Base-by-base conservation (phyloP, 1,140 invertebrate species). In the Micrasema minimum region DNA sequence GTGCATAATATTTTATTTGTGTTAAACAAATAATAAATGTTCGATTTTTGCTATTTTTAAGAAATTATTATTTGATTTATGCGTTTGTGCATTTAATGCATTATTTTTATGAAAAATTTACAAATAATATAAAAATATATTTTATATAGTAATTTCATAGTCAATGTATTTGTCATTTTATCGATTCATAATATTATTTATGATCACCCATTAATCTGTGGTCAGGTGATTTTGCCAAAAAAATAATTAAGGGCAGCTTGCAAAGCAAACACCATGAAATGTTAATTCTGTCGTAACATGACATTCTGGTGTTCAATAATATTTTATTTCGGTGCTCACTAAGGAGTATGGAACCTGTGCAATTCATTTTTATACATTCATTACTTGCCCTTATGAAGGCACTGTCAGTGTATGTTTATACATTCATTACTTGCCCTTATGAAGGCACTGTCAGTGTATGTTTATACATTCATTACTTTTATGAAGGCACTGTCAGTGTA, bases 361-460 rank as follows among this genome's bases (percentile, higher is more conserved):
- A 69, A 69, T 69, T 48, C 26, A 48, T 69, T 59, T 69, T 46
- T 37, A 50, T 64, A 48, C 22, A 43, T 62, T 6, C 7, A 37
- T 66, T 51, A 66, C 31, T 64, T 46, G 45, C 48, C 65, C 35
- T 5, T 59, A 41, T 61, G 59, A 16, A 62, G 57, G 31, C 50
- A 23, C 43, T 16, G 16, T 69, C 53, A 61, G 55, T 46, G 45
- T 51, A 41, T 62, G 45, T 62, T 57, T 51, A 69, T 26, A 43
- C 62, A 69, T 69, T 62, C 31, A 66, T 66, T 70, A 66, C 31
- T 64, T 46, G 45, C 48, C 65, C 35, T 5, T 59, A 41, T 61
- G 59, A 16, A 62, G 57, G 31, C 50, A 23, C 43, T 16, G 16
- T 69, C 53, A 61, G 55, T 46, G 45, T 51, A 41, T 62, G 45